Base-by-base conservation (phyloP, 92 coral and sea anemone genomes). In the Palythoa grandis region DNA sequence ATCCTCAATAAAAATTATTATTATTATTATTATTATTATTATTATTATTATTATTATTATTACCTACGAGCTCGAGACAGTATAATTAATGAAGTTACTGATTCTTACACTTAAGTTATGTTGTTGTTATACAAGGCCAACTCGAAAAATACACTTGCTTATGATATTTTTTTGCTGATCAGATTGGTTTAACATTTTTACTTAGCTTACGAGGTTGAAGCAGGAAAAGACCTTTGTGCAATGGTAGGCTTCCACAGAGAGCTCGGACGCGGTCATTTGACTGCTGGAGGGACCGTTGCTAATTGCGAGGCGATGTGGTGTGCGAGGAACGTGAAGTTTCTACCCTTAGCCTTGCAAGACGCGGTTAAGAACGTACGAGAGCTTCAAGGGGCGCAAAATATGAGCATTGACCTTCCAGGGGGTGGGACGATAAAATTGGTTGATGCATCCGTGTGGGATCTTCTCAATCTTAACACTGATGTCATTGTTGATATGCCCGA, bases 291-390 rank as follows among this genome's bases (percentile, higher is more conserved):
- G 15, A 87, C 93, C 8, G 87, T 91, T 71, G 93, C 93, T 7
- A 91, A 91, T 37, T 87, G 90, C 70, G 93, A 91, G 84, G 93
- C 93, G 23, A 60, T 91, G 87, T 91, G 93, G 93, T 88, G 91
- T 20, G 87, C 91, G 1, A 77, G 93, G 20, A 91, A 91, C 67
- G 84, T 88, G 71, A 91, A 91, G 84, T 91, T 91, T 78, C 87
- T 87, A 20, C 91, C 93, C 52, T 60, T 88, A 24, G 87, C 86
- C 60, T 20, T 91, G 57, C 89, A 91, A 74, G 93, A 88, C 82
- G 72, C 93, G 29, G 93, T 91, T 35, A 77, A 48, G 15, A 54
- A 86, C 4, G 93, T 52, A 39, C 19, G 63, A 19, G 86, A 83
- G 1, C 83, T 91, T 15, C 73, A 43, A 22, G 56, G 13, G 17